Base-by-base conservation (phyloP, 1,140 invertebrate species). In the Brachionus plicatilis region DNA sequence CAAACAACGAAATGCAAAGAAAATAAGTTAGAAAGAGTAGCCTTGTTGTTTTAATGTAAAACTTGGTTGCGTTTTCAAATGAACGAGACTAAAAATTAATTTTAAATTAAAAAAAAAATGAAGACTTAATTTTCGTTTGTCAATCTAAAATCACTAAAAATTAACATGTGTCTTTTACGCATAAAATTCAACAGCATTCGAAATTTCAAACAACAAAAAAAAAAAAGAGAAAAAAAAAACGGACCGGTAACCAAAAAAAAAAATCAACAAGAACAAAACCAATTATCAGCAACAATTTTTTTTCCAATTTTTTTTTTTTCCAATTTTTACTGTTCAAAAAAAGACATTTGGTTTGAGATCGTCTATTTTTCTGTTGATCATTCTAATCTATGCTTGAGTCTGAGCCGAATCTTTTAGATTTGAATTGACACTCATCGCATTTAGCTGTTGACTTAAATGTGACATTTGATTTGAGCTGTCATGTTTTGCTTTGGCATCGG, bases 201-300 rank as follows among this genome's bases (percentile, higher is more conserved):
- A 37, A 37, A 37, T 37, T 37, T 37, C 33, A 5, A 4, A 37
- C 33, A 37, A 66, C 3, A 37, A 66, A 66, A 66, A 66, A 17
- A 68, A 17, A 5, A 20, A 68, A 68, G n/a, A n/a, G n/a, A 14
- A 37, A 68, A 68, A 33, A n/a, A 33, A 68, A 33, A 68, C 27
- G 66, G 66, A 68, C 66, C 66, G 66, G 66, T 68, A 17, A 68
- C 24, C 27, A 68, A 68, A 68, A 68, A n/a, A n/a, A n/a, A 68
- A 68, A 33, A 68, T 33, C 27, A 33, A 68, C 27, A 33, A n/a
- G n/a, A n/a, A 68, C 27, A 68, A 68, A 33, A 68, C 41, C 24
- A 68, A n/a, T 41, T 33, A 41, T 41, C 33, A 68, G 12, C 5
- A 68, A 68, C 27, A 33, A 68, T 33, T 33, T 68, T 33, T 60